A percentile compares a stretch with the other conserved stretches of the same genome.
Conservation (phyloP, 2,797 vertebrate genomes). For the Galago senegalensis region DNA sequence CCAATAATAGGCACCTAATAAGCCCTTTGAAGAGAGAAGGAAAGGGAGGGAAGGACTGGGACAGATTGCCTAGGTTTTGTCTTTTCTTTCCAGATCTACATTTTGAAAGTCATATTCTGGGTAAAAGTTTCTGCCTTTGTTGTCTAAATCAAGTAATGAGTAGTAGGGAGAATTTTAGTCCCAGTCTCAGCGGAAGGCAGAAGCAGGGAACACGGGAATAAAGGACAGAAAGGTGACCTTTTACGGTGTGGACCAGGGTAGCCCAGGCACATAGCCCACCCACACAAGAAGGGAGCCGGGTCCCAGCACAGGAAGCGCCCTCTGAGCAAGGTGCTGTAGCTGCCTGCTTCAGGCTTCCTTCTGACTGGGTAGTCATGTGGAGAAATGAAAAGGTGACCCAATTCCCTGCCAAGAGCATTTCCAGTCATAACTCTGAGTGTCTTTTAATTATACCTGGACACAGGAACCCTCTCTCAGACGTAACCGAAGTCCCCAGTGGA, state of each 20-base stretch:
- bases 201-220: background rate
- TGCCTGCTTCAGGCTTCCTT: background rate
- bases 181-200: background rate
- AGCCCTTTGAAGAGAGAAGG: background rate
- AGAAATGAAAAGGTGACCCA: conserved; percentile 65
- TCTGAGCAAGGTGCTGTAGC: background rate
- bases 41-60: background rate
- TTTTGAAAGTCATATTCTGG: conserved; percentile 47
- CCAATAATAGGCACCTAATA: background rate
- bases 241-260: background rate
- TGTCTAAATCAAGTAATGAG: conserved; percentile 52
- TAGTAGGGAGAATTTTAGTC: background rate
- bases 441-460: conserved; percentile 74
- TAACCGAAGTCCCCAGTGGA: conserved; percentile 30
- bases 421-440: conserved; percentile 23
- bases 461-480: conserved; percentile 33
- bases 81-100: background rate
- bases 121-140: background rate
- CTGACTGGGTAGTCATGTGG: background rate
- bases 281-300: background rate
- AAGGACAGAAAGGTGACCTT: background rate
- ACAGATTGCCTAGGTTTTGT: background rate
- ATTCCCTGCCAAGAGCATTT: conserved; percentile 61
- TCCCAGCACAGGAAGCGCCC: background rate
- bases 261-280: background rate